phyloP scores from a whole-genome alignment of 2,888 invertebrate species.

The Athalia cordata region DNA sequence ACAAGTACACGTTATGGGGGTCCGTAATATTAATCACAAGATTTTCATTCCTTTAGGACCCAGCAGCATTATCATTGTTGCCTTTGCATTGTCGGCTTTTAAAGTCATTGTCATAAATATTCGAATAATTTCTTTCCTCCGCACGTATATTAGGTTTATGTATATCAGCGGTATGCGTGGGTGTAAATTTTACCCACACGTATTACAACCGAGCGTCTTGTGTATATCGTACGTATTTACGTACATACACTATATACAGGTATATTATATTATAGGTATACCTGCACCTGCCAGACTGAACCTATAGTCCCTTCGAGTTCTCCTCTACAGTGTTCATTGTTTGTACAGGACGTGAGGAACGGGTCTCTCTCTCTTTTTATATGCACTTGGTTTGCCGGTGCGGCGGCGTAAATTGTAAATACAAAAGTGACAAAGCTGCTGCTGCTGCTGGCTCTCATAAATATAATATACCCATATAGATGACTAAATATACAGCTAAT shows the following conservation, averaged over 20 bases:
- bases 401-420: too few species aligned
- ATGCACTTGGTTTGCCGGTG: not conserved
- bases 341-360: constrained; percentile 40
- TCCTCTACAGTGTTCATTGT: constrained; percentile 22
- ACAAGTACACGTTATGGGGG: not conserved
- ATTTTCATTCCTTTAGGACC: not conserved
- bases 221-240: not conserved
- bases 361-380: constrained; percentile 42
- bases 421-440: constrained; percentile 24
- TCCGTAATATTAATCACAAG: not conserved
- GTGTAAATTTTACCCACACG: not conserved
- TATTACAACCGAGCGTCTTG: too few species aligned
- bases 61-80: constrained; percentile 2
- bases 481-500: constrained; percentile 38
- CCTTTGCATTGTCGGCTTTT: not conserved
- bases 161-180: not conserved
- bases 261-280: not conserved
- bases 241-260: not conserved
- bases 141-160: not conserved
- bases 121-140: not conserved
- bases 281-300: constrained; percentile 32
- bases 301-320: constrained; percentile 30
- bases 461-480: constrained; percentile 1
- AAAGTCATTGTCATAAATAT: constrained; percentile 3
- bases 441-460: too few species aligned